These are phyloP conservation scores for Camptogramma bilineatum DNA, from an alignment of 2,888 invertebrate species.

Conservation along the genomic window DNA sequence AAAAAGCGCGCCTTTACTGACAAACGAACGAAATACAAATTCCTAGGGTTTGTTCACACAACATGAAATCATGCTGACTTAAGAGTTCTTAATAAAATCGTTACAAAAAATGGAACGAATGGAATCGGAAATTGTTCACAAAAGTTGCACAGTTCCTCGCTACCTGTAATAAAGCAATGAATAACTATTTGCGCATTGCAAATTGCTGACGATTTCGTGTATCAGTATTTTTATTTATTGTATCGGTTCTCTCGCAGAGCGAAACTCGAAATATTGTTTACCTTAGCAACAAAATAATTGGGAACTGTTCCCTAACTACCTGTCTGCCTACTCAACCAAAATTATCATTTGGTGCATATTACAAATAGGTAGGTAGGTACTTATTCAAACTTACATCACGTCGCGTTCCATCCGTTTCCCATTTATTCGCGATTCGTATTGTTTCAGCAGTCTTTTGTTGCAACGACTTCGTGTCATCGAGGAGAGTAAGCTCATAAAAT, in stretches of 20 bases:
- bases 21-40: background rate
- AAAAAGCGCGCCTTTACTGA: background rate
- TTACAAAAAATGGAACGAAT: background rate
- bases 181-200: conserved; percentile 35
- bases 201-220: conserved; percentile 29
- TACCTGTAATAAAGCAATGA: conserved; percentile 23
- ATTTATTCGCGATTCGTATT: conserved; percentile 97
- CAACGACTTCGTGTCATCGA: conserved; percentile 97
- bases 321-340: too few relatives aligned
- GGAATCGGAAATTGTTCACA: background rate
- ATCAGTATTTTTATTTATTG: conserved; percentile 26
- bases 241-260: background rate
- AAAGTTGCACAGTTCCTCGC: conserved; percentile 13
- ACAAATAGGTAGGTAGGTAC: background rate
- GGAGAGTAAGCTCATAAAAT: conserved; percentile 98
- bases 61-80: too few relatives aligned
- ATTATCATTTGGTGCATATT: too few relatives aligned
- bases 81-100: too few relatives aligned
- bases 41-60: background rate
- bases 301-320: too few relatives aligned
- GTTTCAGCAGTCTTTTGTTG: conserved; percentile 98
- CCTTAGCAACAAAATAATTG: background rate
- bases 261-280: background rate
- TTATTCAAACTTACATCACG: conserved; percentile 68
- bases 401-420: conserved; percentile 88